Conservation (phyloP, 2,113 vertebrate species). For the Daboia siamensis region DNA sequence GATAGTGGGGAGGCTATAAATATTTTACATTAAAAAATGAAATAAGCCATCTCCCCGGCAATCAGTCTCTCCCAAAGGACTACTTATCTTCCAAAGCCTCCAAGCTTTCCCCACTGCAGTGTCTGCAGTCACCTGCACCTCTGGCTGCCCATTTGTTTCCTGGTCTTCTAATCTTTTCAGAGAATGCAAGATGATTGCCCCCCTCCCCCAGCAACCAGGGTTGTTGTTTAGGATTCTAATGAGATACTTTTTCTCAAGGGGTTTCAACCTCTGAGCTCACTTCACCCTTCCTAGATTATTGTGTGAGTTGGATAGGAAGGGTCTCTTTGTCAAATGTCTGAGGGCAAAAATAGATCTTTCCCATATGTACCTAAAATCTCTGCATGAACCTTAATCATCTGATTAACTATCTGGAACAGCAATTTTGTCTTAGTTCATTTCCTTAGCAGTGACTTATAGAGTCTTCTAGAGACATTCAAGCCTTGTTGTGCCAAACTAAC, state of each 20-base stretch:
- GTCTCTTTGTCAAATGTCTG: neutral
- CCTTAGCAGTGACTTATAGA: neutral
- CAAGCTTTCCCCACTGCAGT: neutral
- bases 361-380: neutral
- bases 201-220: neutral
- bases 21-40: neutral
- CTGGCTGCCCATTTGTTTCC: neutral
- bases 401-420: neutral
- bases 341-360: neutral
- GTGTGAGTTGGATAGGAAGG: neutral
- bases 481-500: neutral
- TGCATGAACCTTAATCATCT: neutral
- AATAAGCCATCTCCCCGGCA: neutral
- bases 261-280: neutral
- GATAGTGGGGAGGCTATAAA: neutral
- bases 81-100: neutral
- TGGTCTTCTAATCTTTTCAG: neutral
- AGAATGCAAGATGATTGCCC: neutral
- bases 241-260: neutral
- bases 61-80: neutral
- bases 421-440: neutral
- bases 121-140: neutral
- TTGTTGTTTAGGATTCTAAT: neutral
- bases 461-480: neutral
- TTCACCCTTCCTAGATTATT: neutral